Conservation (phyloP, 2,113 vertebrate species). For the Platysteira castanea region DNA sequence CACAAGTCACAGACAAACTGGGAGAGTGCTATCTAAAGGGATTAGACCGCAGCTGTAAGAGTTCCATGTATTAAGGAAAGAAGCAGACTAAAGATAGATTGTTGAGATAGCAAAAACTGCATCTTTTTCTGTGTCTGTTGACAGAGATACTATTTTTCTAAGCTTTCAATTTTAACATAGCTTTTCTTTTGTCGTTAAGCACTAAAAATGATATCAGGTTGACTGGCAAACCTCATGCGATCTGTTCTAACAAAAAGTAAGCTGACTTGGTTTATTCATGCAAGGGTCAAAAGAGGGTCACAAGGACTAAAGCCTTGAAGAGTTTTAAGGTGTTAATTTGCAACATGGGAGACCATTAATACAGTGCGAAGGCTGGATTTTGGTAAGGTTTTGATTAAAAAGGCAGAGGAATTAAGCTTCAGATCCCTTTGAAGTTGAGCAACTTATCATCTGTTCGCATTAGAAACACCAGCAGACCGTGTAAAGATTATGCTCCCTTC, state of each 20-base stretch:
- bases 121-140: fast-evolving
- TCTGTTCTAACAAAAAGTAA: not conserved
- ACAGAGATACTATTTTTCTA: not conserved
- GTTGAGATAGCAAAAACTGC: not conserved
- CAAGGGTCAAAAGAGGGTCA: not conserved
- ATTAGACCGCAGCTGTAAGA: not conserved
- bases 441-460: not conserved
- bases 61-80: not conserved
- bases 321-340: not conserved
- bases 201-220: not conserved
- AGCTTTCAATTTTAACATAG: not conserved
- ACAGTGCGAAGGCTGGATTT: not conserved
- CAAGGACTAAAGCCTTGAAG: not conserved
- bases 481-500: not conserved
- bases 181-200: not conserved
- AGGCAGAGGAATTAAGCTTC: not conserved
- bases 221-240: not conserved
- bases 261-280: not conserved
- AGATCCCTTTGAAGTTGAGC: not conserved
- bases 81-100: not conserved
- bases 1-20: not conserved
- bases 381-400: not conserved
- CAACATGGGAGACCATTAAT: not conserved
- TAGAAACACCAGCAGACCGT: not conserved
- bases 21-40: fast-evolving